Percentiles rank a stretch among this genome's conserved stretches.
phyloP scores from a whole-genome alignment of 2,797 vertebrate genomes.

The Psittacula echo region DNA sequence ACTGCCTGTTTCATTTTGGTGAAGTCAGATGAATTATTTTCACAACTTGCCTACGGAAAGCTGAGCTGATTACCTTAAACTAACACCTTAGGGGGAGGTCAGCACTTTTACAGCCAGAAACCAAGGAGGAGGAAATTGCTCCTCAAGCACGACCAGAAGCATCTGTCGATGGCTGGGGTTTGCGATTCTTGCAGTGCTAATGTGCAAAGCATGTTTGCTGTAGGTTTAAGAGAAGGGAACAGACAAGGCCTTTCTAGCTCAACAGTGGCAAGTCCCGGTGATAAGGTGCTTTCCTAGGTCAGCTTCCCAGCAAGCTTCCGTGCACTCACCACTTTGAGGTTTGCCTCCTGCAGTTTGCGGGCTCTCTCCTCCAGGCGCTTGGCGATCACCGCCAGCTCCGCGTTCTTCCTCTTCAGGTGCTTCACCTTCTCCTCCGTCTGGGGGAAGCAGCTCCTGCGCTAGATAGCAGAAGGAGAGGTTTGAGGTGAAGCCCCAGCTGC shows the following conservation, averaged over 20 bases:
- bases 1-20: conserved; percentile 40
- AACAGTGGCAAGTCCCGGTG: background rate
- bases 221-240: background rate
- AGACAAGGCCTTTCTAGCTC: background rate
- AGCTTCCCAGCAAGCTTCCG: background rate
- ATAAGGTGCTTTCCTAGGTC: background rate
- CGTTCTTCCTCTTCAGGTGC: conserved; percentile 94
- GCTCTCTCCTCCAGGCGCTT: conserved; percentile 97
- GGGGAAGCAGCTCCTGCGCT: conserved; percentile 94
- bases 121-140: background rate
- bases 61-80: background rate
- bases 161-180: background rate
- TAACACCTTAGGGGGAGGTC: background rate
- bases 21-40: conserved; percentile 40
- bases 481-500: background rate
- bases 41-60: background rate
- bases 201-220: background rate
- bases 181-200: background rate
- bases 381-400: conserved; percentile 93
- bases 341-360: conserved; percentile 95
- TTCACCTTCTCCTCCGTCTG: conserved; percentile 98
- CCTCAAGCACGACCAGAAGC: background rate
- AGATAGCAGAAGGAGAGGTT: background rate
- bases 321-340: conserved; percentile 90
- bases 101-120: background rate